Evolutionary conservation across 2,797 vertebrate genomes (phyloP), one percentile per base, ranked within the genome.

Genomic region (Tragelaphus eurycerus): DNA sequence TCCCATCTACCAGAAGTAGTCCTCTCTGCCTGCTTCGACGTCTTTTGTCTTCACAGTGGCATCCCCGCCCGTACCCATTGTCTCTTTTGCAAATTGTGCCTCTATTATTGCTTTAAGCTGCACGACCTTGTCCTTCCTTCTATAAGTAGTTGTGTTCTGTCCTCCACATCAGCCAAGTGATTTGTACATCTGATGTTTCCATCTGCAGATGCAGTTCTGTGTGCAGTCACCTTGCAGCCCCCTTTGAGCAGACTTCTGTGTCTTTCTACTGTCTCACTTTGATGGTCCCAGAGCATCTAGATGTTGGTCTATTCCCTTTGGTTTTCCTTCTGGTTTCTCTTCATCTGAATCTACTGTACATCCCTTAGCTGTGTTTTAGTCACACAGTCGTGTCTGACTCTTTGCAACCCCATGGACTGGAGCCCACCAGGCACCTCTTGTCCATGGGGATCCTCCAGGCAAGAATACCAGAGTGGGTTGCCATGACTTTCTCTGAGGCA

Each of bases 161-260:
- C 38, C 6, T 34, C 4, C 6, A 4, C 79, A 3, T 62, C 38
- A n/a, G 60, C 21, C 43, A 23, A 9, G 25, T 19, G 64, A 8
- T 29, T 48, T 29, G 46, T 46, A 2, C 52, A 0, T 21, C 19
- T 48, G 52, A 46, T 13, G 0, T 31, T 48, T 34, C 14, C 38
- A 1, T 38, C 54, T 3, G 2, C 43, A 3, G 6, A 0, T 11
- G 21, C 17, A 9, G 55, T 2, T 85, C 46, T 8, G 43, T 3
- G 29, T 55, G 19, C 23, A 7, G n/a, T 78, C 86, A 46, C 38
- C 71, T 7, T 13, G 13, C 34, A 38, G 71, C 7, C n/a, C 12
- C 11, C 46, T 16, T 1, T 10, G 60, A 8, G 16, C 23, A 19
- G 1, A 2, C n/a, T 19, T 48, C 34, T 2, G 1, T 7, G 19